Evolutionary conservation across 2,888 invertebrate species (phyloP).

Genomic region (Aporophyla nigra): DNA sequence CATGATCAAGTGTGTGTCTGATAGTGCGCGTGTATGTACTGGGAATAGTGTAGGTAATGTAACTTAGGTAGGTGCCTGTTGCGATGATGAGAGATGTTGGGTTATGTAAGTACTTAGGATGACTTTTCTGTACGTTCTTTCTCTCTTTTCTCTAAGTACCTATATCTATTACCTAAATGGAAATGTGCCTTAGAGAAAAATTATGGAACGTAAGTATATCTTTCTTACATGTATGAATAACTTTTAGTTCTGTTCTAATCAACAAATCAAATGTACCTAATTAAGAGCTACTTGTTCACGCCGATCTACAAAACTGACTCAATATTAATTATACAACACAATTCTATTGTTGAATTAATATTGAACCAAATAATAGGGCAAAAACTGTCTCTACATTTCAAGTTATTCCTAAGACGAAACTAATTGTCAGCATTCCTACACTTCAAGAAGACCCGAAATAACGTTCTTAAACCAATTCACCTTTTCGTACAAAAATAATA

Average conservation of each 20-base stretch:
- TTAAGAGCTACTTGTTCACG: background rate
- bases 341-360: background rate
- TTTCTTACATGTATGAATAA: background rate
- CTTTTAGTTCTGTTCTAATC: background rate
- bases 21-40: constrained; percentile 45
- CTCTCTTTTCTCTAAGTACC: no score
- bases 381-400: background rate
- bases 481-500: constrained; percentile 45
- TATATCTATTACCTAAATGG: background rate
- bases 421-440: background rate
- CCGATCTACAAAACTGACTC: background rate
- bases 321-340: background rate
- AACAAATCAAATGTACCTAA: background rate
- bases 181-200: background rate
- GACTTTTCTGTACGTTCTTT: no score
- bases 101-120: background rate
- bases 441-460: constrained; percentile 1
- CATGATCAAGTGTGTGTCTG: constrained; percentile 65
- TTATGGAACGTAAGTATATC: background rate
- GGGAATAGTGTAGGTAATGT: constrained; percentile 26
- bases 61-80: constrained; percentile 8
- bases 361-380: background rate
- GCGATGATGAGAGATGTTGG: background rate
- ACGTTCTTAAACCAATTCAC: constrained; percentile 9
- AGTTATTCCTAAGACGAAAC: background rate